These are phyloP conservation scores for Urocitellus parryii DNA, from an alignment of 2,113 vertebrate genomes.

Conservation along the genomic window DNA sequence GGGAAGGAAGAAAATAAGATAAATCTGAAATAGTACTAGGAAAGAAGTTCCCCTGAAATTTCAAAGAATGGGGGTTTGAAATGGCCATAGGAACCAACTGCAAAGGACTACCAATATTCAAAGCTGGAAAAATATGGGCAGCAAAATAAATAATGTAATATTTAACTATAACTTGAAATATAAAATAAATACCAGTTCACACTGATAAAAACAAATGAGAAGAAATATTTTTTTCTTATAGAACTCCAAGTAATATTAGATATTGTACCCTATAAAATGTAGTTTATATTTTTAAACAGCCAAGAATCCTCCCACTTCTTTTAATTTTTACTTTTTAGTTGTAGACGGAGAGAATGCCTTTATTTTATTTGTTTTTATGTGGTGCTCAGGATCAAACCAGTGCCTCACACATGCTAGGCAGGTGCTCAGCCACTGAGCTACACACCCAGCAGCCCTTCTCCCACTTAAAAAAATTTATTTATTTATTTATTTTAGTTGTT, in stretches of 20 bases:
- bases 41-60: neutral
- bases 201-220: neutral
- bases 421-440: too few relatives aligned
- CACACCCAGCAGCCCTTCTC: too few relatives aligned
- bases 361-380: too few relatives aligned
- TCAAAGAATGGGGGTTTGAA: neutral
- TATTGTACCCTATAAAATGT: neutral
- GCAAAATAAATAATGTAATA: neutral
- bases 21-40: neutral
- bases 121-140: too few relatives aligned
- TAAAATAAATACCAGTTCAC: neutral
- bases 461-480: too few relatives aligned
- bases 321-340: too few relatives aligned
- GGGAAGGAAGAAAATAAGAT: neutral
- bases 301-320: too few relatives aligned
- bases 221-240: neutral
- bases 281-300: too few relatives aligned
- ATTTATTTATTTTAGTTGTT: too few relatives aligned
- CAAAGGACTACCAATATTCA: neutral
- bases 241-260: neutral
- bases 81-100: neutral
- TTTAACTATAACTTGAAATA: neutral
- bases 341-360: too few relatives aligned
- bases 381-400: too few relatives aligned
- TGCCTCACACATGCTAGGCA: too few relatives aligned